phyloP scores from a whole-genome alignment of 2,113 vertebrate species.

The Onychostruthus taczanowskii region DNA sequence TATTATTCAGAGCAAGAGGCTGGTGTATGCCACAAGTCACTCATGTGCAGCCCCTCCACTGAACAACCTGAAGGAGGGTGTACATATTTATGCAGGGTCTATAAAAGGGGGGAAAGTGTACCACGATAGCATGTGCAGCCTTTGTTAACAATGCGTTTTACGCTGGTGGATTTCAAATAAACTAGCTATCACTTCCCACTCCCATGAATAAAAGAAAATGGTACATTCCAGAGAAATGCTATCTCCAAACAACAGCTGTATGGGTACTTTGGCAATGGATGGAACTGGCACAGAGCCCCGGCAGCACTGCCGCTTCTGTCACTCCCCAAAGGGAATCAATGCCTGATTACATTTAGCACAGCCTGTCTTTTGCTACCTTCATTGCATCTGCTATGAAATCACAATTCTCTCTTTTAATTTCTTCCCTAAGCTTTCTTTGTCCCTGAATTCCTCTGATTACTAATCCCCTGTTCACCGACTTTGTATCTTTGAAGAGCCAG shows the following conservation, averaged over 20 bases:
- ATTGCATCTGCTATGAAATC: background rate
- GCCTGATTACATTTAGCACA: background rate
- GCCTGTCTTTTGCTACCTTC: background rate
- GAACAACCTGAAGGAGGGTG: background rate
- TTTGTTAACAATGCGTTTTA: slow-evolving; percentile 30
- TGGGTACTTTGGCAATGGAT: background rate
- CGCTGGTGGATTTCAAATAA: slow-evolving; percentile 38
- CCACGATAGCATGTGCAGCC: background rate
- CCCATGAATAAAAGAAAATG: slow-evolving; percentile 23
- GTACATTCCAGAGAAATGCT: slow-evolving; percentile 31
- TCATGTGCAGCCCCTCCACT: background rate
- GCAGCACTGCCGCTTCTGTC: background rate
- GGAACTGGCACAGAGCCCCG: background rate
- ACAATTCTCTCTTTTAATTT: background rate
- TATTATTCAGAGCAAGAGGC: slow-evolving; percentile 1
- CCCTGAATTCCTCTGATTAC: background rate
- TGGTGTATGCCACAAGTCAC: background rate
- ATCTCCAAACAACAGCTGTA: slow-evolving; percentile 56
- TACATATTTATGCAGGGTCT: background rate
- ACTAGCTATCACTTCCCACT: background rate
- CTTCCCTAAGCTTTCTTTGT: background rate
- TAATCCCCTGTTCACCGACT: background rate
- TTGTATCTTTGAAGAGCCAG: background rate
- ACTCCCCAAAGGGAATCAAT: background rate
- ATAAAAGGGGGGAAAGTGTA: background rate